Base-by-base conservation (phyloP, 2,888 invertebrate species). In the Globia sparganii region DNA sequence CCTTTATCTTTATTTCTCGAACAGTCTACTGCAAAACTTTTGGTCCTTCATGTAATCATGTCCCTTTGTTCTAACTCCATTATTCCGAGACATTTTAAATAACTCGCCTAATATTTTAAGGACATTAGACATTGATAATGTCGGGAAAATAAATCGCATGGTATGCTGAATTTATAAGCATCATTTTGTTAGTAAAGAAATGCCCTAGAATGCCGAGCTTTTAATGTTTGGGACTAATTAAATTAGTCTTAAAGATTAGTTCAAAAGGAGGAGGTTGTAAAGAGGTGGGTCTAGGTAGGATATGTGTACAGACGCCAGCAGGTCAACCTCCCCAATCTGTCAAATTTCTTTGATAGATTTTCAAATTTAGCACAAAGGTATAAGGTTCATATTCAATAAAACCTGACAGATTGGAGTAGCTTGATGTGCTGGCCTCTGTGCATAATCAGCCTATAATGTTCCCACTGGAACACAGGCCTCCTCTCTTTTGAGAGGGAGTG, bases 11-110 rank as follows among this genome's bases (percentile, higher is more conserved):
- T 61, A 71, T 61, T 86, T 64, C 59, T 40, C 37, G 49, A 71
- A 68, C 72, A 83, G 71, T 86, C 83, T 53, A 59, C 37, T n/a
- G 34, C 65, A 67, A 37, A 73, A 82, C 70, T 73, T 83, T 86
- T 71, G 61, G 70, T 61, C 61, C 49, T 75, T 69, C 43, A 43
- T 53, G 13, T 37, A 43, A 72, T 69, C 43, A 43, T 53, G 13
- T 37, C 65, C 86, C 70, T 82, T 83, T 86, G 86, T 83, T 83
- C 56, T 56, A 70, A 73, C 31, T 86, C 49, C 71, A 77, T 82
- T 82, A 75, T 53, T 31, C 40, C 15, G 62, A 59, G 69, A 40
- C 25, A 68, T 86, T 75, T 78, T 64, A 84, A 77, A 78, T 70
- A 72, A 62, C 37, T 62, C 56, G 28, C n/a, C 58, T 75, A 67